These are phyloP conservation scores for Oppia nitens DNA, from an alignment of 1,140 invertebrate genomes.

Conservation along the genomic window DNA sequence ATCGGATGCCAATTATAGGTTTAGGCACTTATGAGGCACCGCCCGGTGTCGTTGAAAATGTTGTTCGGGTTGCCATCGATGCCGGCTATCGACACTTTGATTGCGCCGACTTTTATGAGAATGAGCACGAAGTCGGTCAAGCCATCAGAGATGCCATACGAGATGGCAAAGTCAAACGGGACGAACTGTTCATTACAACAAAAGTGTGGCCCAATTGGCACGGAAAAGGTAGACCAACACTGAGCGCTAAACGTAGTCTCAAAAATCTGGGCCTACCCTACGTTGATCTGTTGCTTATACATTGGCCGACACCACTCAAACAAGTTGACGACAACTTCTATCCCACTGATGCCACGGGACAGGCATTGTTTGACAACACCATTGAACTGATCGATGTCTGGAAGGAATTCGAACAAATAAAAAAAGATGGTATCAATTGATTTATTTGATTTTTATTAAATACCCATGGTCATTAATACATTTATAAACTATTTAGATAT, in stretches of 20 bases:
- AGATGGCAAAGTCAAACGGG: slow-evolving; percentile 51
- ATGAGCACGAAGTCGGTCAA: slow-evolving; percentile 64
- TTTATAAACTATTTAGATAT: neutral
- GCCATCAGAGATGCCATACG: slow-evolving; percentile 51
- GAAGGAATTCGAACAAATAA: slow-evolving; percentile 3
- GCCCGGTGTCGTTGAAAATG: slow-evolving; percentile 46
- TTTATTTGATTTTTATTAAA: neutral
- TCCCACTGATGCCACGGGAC: slow-evolving; percentile 28
- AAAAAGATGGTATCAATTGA: neutral
- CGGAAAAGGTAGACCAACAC: slow-evolving; percentile 40
- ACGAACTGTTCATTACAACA: slow-evolving; percentile 61
- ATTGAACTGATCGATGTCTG: slow-evolving; percentile 3
- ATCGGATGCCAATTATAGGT: slow-evolving; percentile 20
- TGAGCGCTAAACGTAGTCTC: slow-evolving; percentile 43
- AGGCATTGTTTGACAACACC: neutral
- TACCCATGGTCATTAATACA: neutral
- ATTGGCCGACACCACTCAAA: slow-evolving; percentile 51
- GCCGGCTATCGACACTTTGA: slow-evolving; percentile 75
- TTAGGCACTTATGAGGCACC: slow-evolving; percentile 31
- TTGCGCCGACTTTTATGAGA: slow-evolving; percentile 65
- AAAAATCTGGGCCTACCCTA: slow-evolving; percentile 50
- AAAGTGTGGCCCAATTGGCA: slow-evolving; percentile 48
- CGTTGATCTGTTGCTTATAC: slow-evolving; percentile 61
- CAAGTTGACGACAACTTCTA: slow-evolving; percentile 40
- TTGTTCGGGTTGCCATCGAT: slow-evolving; percentile 59